Base-by-base conservation (phyloP, 2,797 vertebrate species). In the Schizothorax lantsangensis region DNA sequence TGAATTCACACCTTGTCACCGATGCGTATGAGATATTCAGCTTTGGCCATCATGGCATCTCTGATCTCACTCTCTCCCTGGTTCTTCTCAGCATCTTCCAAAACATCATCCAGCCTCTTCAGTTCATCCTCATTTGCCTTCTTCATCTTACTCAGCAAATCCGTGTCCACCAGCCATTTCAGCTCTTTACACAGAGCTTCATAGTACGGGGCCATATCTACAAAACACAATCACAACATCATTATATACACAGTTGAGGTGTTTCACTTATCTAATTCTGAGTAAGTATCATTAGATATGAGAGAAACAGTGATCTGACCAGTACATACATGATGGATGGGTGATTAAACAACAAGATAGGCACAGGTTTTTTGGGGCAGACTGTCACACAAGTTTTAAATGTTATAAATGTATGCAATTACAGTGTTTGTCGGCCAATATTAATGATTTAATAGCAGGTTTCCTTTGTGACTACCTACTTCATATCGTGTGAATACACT, bases 11-110 rank as follows among this genome's bases (percentile, higher is more conserved):
- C 98, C 97, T 99, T 99, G 92, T 99, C 96, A 8, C 98, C 98
- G 49, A 99, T 99, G 77, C 97, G 93, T 88, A 98, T 99, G 57
- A 99, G 95, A 92, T 99, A 99, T 88, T 99, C 98, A 0, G 98
- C 98, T 91, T 96, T 99, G 57, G 97, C 96, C 98, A 99, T 98
- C 98, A 99, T 99, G 0, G 97, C 97, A 69, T 99, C 98, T 15
- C 98, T 94, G 88, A 99, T 99, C 93, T 99, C 98, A 0, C 98
- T 99, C 94, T 99, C 98, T 12, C 98, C 98, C 57, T 97, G 79
- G 88, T 95, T 99, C 93, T 98, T 99, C 93, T 99, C 98, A 0
- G 98, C 98, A 12, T 99, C 98, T 85, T 99, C 97, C 89, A 99
- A 91, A 26, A 97, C 96, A 0, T 97, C 97, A 69, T 98, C 98